Base-by-base conservation (phyloP, 2,113 vertebrate species). In the Eclectus roratus region DNA sequence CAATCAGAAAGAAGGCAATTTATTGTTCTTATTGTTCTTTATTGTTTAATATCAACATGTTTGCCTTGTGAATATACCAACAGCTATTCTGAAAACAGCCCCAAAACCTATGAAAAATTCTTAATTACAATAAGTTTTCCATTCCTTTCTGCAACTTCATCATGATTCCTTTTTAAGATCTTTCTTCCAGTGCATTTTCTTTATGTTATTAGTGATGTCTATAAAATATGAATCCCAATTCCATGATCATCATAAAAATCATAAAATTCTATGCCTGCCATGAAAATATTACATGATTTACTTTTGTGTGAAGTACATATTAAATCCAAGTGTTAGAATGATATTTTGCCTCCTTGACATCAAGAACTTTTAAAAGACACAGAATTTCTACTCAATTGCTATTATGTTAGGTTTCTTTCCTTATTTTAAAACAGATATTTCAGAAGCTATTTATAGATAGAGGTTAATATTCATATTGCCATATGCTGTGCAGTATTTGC, bases 191-290 rank as follows among this genome's bases (percentile, higher is more conserved):
- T 97, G 96, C 87, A 85, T 97, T 97, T 97, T 97, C 96, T 97
- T 97, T 92, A 95, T 91, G 72, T 96, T 97, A 98, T 98, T 98
- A 98, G 95, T 94, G 58, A 93, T 95, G 70, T 96, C 97, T 97
- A 97, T 98, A 98, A 98, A 98, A 98, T 97, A 98, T 94, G 97
- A 98, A 98, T 97, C 97, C 94, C 92, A 98, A 97, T 97, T 98
- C 97, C 97, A 96, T 97, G 96, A 97, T 96, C 31, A 6, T 97
- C 97, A 98, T 98, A 98, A 98, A 98, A 98, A 97, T 97, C 95
- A 96, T 98, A 98, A 98, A 98, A 97, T 97, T 98, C 98, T 97
- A 97, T 96, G 97, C 96, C 96, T 95, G 94, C 97, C 97, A 97
- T 98, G 97, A 98, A 98, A 98, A 98, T 97, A 96, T 91, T 96